Conservation (phyloP, 2,113 vertebrate genomes). For the Dasypus novemcinctus region DNA sequence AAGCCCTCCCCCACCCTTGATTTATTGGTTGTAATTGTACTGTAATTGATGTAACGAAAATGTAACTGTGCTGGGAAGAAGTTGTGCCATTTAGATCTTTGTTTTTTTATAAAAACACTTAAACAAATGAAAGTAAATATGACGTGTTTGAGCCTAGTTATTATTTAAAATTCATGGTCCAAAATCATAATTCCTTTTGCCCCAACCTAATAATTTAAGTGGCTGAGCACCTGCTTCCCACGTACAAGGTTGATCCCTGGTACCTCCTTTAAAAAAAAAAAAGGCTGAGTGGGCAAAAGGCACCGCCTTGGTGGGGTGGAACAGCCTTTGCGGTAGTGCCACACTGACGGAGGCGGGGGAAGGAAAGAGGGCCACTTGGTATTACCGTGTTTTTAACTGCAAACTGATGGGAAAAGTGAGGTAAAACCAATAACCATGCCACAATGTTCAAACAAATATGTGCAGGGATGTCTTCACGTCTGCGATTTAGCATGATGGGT, state of each 20-base stretch:
- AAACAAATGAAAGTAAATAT: conserved; percentile 79
- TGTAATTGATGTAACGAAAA: conserved; percentile 75
- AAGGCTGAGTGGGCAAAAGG: neutral
- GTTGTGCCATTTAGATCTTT: conserved; percentile 80
- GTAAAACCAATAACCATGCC: neutral
- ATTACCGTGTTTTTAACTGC: neutral
- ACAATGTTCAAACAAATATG: neutral
- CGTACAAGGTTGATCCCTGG: no score
- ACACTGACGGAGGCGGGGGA: neutral
- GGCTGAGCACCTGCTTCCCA: no score
- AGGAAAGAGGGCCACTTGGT: neutral
- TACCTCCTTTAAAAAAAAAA: no score
- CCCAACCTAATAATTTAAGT: no score
- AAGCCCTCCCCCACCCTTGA: conserved; percentile 24
- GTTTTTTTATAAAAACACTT: conserved; percentile 80
- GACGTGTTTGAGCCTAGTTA: no score
- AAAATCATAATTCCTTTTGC: no score
- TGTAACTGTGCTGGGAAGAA: conserved; percentile 80
- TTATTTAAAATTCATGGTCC: no score
- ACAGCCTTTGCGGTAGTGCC: neutral
- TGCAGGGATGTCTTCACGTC: conserved; percentile 7
- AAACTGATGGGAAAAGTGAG: neutral
- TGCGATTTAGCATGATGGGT: neutral
- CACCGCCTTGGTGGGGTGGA: neutral
- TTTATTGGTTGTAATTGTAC: conserved; percentile 79